Conservation (phyloP, 2,113 vertebrate species). For the Herpetotheres cachinnans region DNA sequence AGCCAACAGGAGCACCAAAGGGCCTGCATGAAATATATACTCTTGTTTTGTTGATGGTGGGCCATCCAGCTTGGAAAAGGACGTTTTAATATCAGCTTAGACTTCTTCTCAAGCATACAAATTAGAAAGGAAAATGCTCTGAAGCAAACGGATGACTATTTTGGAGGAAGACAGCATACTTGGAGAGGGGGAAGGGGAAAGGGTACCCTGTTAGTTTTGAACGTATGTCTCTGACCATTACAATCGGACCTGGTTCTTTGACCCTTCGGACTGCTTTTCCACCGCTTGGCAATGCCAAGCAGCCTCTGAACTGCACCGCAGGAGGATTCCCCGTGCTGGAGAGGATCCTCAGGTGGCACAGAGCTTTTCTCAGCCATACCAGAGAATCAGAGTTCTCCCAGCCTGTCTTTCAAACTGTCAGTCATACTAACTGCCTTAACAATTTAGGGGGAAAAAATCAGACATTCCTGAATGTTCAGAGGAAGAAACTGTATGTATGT, state of each 20-base stretch:
- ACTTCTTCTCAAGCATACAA: background rate
- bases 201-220: background rate
- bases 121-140: background rate
- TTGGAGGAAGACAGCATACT: background rate
- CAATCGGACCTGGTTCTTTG: background rate
- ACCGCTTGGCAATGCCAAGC: background rate
- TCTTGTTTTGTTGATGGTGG: background rate
- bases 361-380: background rate
- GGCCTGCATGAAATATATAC: background rate
- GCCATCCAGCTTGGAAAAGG: background rate
- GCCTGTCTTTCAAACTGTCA: background rate
- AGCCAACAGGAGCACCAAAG: background rate
- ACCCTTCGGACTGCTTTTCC: background rate
- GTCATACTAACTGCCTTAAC: background rate
- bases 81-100: background rate
- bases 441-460: background rate
- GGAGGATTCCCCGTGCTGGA: background rate
- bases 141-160: background rate
- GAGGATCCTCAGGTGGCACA: background rate
- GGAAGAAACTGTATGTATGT: background rate
- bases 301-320: fast-evolving
- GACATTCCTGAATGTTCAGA: background rate
- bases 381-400: background rate
- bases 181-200: background rate
- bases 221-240: background rate